Conservation (phyloP, 2,888 invertebrate genomes). For the Machimus atricapillus region DNA sequence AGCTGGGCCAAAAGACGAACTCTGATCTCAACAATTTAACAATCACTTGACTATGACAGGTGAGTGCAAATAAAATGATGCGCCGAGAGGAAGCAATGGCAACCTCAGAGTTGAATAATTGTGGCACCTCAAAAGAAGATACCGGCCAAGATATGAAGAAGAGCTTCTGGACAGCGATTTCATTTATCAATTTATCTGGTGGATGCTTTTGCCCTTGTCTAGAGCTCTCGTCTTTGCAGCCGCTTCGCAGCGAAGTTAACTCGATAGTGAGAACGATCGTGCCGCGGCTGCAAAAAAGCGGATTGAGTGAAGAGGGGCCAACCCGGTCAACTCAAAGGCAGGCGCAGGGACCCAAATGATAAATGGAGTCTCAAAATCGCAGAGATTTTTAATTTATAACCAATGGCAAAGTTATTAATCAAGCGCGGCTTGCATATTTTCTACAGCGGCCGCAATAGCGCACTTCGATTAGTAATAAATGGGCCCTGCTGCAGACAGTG, state of each 20-base stretch:
- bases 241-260: neutral
- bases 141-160: slow-evolving; percentile 33
- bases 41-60: slow-evolving; percentile 28
- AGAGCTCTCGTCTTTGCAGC: neutral
- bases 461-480: slow-evolving; percentile 16
- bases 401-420: slow-evolving; percentile 60
- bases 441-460: slow-evolving; percentile 26
- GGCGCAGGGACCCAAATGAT: slow-evolving; percentile 54
- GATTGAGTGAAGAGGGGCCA: slow-evolving; percentile 14
- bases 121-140: slow-evolving; percentile 33
- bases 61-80: slow-evolving; percentile 20
- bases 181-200: slow-evolving; percentile 37
- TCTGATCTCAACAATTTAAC: slow-evolving; percentile 16
- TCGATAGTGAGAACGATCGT: slow-evolving; percentile 10
- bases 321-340: slow-evolving; percentile 44
- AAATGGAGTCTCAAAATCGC: slow-evolving; percentile 63
- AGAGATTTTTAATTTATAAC: slow-evolving; percentile 63
- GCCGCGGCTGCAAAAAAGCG: neutral
- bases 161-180: slow-evolving; percentile 37
- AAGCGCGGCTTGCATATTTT: slow-evolving; percentile 46
- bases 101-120: slow-evolving; percentile 27
- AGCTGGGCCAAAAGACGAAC: neutral
- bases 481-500: neutral
- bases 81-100: neutral
- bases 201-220: neutral